Evolutionary conservation across 2,888 invertebrate genomes (phyloP).

Genomic region (Teleiodes luculella): DNA sequence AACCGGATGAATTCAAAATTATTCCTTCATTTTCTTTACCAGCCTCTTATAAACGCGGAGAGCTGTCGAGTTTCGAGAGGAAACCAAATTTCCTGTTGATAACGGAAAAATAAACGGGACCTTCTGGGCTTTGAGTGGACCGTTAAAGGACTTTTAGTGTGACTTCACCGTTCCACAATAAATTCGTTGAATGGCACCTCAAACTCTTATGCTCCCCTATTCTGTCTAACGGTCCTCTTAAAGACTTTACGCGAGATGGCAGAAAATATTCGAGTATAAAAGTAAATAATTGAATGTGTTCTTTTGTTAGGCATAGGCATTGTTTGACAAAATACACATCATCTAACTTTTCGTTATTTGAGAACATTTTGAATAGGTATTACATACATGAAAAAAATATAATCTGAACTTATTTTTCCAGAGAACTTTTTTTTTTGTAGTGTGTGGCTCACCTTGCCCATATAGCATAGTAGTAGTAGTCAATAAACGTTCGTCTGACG

Average conservation of each 20-base stretch:
- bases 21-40: not conserved
- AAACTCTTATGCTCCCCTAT: slow-evolving; percentile 34
- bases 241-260: slow-evolving; percentile 2
- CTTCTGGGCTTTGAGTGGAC: slow-evolving; percentile 22
- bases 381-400: too few relatives aligned
- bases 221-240: slow-evolving; percentile 25
- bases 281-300: too few relatives aligned
- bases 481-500: too few relatives aligned
- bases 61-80: not conserved
- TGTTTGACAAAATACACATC: too few relatives aligned
- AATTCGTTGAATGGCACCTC: slow-evolving; percentile 34
- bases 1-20: not conserved
- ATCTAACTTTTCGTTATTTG: too few relatives aligned
- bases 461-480: too few relatives aligned
- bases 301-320: too few relatives aligned
- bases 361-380: too few relatives aligned
- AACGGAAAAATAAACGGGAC: slow-evolving; percentile 29
- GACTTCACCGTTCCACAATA: slow-evolving; percentile 35
- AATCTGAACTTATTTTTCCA: too few relatives aligned
- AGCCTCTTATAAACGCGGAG: not conserved
- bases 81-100: slow-evolving; percentile 31
- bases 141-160: slow-evolving; percentile 38
- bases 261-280: not conserved
- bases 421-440: too few relatives aligned
- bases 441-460: too few relatives aligned